Percentiles rank a stretch among this genome's conserved stretches.
These are phyloP conservation scores for Papilio polytes DNA, from an alignment of 1,140 invertebrate species.

Conservation along the genomic window DNA sequence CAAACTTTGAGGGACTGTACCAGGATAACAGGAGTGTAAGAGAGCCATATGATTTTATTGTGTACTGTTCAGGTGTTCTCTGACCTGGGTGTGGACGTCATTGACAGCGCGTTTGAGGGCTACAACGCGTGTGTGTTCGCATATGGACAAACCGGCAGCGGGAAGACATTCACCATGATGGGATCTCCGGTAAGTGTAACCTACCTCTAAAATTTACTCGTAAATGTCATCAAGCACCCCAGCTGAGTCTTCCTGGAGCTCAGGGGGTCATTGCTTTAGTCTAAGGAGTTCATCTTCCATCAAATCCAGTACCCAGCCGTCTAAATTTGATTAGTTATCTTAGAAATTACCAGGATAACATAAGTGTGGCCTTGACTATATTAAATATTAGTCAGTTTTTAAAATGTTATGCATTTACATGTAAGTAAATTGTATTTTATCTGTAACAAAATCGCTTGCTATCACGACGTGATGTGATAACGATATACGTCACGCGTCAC, in stretches of 20 bases:
- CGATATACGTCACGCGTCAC: neutral
- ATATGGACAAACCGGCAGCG: conserved; percentile 97
- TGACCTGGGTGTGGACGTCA: conserved; percentile 94
- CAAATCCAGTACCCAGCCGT: too few relatives aligned
- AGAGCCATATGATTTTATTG: neutral
- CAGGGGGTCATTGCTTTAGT: too few relatives aligned
- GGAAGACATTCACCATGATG: conserved; percentile 99
- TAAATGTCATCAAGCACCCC: too few relatives aligned
- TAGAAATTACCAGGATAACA: neutral
- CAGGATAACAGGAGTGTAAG: neutral
- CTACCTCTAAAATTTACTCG: too few relatives aligned
- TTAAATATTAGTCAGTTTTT: neutral
- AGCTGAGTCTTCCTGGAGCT: too few relatives aligned
- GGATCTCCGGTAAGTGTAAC: conserved; percentile 88
- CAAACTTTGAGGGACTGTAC: neutral
- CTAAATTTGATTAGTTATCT: too few relatives aligned
- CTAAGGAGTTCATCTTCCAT: too few relatives aligned
- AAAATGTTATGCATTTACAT: neutral
- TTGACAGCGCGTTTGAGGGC: conserved; percentile 97
- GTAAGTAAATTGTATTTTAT: neutral
- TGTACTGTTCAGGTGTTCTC: conserved; percentile 88
- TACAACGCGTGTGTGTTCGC: conserved; percentile 99
- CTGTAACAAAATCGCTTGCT: neutral
- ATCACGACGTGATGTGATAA: neutral
- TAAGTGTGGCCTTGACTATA: neutral